Evolutionary conservation across 2,888 invertebrate genomes (phyloP).

Genomic region (Dicyrtomina minuta): DNA sequence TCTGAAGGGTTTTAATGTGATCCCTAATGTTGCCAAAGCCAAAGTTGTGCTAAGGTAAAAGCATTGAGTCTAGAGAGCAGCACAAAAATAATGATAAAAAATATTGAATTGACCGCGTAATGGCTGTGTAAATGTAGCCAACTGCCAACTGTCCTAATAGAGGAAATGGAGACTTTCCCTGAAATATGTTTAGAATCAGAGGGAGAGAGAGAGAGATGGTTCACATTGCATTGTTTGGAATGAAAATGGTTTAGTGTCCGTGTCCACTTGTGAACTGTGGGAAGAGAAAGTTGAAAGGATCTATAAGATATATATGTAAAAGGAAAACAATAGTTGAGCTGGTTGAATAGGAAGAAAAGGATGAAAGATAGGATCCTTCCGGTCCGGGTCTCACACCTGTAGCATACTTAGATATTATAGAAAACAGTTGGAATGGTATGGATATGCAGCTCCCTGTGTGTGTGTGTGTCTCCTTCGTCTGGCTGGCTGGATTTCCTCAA

Average conservation of each 20-base stretch:
- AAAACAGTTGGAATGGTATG: not conserved
- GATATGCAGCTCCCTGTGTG: not conserved
- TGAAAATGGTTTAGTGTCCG: not conserved
- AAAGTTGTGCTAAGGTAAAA: too few relatives aligned
- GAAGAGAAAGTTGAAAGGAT: not conserved
- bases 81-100: too few relatives aligned
- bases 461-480: not conserved
- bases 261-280: not conserved
- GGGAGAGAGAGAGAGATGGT: not conserved
- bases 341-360: not conserved
- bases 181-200: not conserved
- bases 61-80: too few relatives aligned
- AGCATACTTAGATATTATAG: not conserved
- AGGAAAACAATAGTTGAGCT: not conserved
- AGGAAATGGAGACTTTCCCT: too few relatives aligned
- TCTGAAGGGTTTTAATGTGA: too few relatives aligned
- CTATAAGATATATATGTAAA: constrained; percentile 4
- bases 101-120: too few relatives aligned
- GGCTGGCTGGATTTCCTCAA: not conserved
- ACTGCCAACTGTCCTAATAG: too few relatives aligned
- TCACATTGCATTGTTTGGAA: not conserved
- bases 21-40: too few relatives aligned
- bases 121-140: too few relatives aligned
- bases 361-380: constrained; percentile 6
- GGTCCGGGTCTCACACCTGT: constrained; percentile 1